These are phyloP conservation scores for Trichonephila clavata DNA, from an alignment of 1,140 invertebrate species.

Conservation along the genomic window DNA sequence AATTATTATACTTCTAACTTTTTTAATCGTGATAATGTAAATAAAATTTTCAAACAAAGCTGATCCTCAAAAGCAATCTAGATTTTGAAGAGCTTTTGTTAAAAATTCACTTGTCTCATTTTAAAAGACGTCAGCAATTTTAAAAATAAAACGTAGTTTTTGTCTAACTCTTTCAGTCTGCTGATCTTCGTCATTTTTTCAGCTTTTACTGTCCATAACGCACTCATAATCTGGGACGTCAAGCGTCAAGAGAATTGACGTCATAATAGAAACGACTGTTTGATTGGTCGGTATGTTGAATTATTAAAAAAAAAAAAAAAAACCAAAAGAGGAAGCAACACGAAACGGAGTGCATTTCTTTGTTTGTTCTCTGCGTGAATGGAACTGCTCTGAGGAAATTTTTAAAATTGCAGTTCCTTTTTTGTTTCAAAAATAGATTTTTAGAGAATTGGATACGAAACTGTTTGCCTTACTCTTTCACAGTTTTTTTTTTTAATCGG, in stretches of 20 bases:
- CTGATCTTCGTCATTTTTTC: not conserved
- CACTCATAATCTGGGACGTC: not conserved
- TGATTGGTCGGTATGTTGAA: not conserved
- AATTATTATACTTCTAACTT: too few species aligned
- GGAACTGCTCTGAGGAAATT: not conserved
- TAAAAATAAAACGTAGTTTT: too few species aligned
- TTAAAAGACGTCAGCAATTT: too few species aligned
- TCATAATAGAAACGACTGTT: not conserved
- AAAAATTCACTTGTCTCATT: too few species aligned
- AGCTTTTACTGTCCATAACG: not conserved
- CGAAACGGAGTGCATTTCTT: not conserved
- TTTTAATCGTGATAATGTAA: too few species aligned
- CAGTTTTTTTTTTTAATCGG: not conserved
- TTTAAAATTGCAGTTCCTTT: constrained; percentile 30
- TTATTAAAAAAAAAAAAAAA: not conserved
- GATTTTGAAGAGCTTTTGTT: too few species aligned
- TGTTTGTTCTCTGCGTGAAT: not conserved
- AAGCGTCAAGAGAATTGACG: not conserved
- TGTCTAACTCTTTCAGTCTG: too few species aligned
- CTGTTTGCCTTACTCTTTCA: not conserved
- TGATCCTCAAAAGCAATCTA: too few species aligned
- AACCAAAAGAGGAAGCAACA: not conserved
- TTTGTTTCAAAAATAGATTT: constrained; percentile 22
- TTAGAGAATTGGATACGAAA: constrained; percentile 14
- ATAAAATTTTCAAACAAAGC: too few species aligned